A percentile compares a stretch with the other conserved stretches of the same genome.
phyloP scores from a whole-genome alignment of 2,113 vertebrate species.

The Stomatorhinus ivindoensis region DNA sequence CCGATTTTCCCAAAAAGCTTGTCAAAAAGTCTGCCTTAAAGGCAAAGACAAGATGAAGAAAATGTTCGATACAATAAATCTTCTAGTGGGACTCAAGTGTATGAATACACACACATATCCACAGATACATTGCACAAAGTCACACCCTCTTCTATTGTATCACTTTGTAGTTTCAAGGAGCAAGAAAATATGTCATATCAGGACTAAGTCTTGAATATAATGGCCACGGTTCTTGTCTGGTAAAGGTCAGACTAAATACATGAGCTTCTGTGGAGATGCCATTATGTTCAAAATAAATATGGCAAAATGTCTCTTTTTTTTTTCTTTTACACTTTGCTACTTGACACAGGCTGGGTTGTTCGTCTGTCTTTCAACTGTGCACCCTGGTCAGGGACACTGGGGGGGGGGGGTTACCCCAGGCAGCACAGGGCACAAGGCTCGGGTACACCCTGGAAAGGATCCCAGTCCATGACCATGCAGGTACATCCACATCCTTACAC shows the following conservation, averaged over 20 bases:
- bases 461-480: background rate
- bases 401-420: background rate
- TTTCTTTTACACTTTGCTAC: background rate
- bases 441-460: background rate
- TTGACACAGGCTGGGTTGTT: background rate
- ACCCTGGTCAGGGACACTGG: background rate
- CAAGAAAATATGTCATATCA: background rate
- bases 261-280: background rate
- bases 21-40: slow-evolving; percentile 14
- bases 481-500: background rate
- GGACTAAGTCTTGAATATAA: background rate
- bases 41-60: slow-evolving; percentile 27
- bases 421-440: background rate
- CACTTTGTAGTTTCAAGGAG: background rate
- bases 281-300: background rate
- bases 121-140: background rate
- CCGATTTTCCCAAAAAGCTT: slow-evolving; percentile 14
- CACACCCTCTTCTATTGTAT: background rate
- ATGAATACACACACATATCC: background rate
- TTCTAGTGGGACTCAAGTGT: background rate
- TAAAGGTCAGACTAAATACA: background rate
- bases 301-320: background rate
- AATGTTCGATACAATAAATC: slow-evolving; percentile 9
- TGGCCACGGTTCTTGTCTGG: background rate
- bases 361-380: background rate